phyloP scores from a whole-genome alignment of 2,888 invertebrate species.

The Steinernema scapterisci region DNA sequence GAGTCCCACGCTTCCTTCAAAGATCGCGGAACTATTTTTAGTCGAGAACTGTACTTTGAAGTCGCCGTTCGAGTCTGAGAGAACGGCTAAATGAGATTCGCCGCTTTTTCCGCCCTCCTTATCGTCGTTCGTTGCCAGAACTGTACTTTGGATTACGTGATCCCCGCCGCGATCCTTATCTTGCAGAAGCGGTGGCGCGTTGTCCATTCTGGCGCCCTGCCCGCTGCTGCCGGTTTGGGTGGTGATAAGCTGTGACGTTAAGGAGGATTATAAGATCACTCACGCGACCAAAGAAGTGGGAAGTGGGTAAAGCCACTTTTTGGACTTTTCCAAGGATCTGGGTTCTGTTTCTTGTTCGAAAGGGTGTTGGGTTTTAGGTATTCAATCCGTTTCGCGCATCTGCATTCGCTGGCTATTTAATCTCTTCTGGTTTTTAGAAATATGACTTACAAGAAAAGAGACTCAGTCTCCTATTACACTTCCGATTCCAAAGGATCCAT shows the following conservation, averaged over 20 bases:
- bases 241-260: conserved; percentile 4
- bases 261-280: conserved; percentile 13
- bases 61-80: too few relatives aligned
- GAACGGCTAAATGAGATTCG: too few relatives aligned
- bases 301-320: too few relatives aligned
- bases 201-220: neutral
- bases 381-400: too few relatives aligned
- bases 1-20: neutral
- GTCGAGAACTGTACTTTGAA: neutral
- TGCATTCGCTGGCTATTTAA: too few relatives aligned
- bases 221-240: neutral
- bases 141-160: conserved; percentile 23
- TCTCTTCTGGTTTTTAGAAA: neutral
- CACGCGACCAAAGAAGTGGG: neutral
- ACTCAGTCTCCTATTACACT: neutral
- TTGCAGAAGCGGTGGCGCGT: neutral
- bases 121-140: conserved; percentile 5
- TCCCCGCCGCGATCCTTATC: neutral
- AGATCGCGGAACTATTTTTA: conserved; percentile 4
- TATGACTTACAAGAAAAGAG: neutral
- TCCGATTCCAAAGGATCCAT: neutral
- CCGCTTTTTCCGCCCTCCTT: neutral
- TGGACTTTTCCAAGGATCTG: too few relatives aligned
- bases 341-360: too few relatives aligned
- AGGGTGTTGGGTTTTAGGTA: too few relatives aligned